Base-by-base conservation (phyloP, 2,888 invertebrate species). In the Vesta saturnalis region DNA sequence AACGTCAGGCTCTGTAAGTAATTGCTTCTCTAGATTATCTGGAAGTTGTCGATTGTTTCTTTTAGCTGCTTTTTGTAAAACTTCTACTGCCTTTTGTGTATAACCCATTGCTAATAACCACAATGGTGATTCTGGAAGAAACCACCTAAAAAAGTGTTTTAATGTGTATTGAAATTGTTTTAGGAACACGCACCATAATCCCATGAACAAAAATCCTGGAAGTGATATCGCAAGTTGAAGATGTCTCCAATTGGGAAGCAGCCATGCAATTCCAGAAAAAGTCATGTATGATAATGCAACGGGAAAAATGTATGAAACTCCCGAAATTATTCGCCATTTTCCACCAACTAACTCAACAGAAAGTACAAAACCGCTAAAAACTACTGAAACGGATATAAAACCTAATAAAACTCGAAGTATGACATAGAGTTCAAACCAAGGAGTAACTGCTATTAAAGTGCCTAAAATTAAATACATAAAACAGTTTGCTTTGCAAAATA, bases 271-370 rank as follows among this genome's bases (percentile, higher is more conserved):
- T 1, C 91, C 88, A 0, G 93, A 90, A 56, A 93, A 92, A 19
- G 89, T 86, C 77, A 93, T 89, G 79, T 93, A 94, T 47, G 92
- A 90, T 60, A 93, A 81, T 14, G 93, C 92, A 70, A 94, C 87
- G 68, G 93, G 93, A 81, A 94, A 92, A 77, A 93, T 88, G 82
- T 93, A 93, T 76, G 92, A 92, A 68, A 94, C 92, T 63, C 94
- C 94, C 1, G 93, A 90, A 65, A 93, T 90, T 1, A 92, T 93
- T 70, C 93, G 87, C 92, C 93, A 93, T 75, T 91, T 90, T 1
- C 93, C 92, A 15, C 92, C 92, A 1, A 93, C 92, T 63, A 92
- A 85, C 81, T 94, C 94, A 75, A 93, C 92, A 39, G 92, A 90
- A 35, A 94, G 85, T 4, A 94, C 93, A 76, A 94, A 92, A 21